phyloP scores from a whole-genome alignment of 2,797 vertebrate species.

The Falco berigora region DNA sequence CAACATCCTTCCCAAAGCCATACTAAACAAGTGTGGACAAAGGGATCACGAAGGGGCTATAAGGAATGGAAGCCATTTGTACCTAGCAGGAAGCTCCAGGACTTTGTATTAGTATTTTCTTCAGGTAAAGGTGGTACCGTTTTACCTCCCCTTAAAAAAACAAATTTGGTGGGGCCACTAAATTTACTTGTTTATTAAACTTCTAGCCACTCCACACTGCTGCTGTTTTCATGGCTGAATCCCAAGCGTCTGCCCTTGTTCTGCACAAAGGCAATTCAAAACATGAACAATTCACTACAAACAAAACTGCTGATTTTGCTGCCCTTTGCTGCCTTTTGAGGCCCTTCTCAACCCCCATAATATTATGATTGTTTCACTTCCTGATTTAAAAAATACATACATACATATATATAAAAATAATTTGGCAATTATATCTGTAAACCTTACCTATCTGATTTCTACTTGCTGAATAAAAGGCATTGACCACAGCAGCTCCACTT shows the following conservation, averaged over 20 bases:
- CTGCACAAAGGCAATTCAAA: background rate
- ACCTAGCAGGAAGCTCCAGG: background rate
- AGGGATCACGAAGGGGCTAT: background rate
- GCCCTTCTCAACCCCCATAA: background rate
- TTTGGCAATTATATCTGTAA: background rate
- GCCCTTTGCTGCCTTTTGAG: background rate
- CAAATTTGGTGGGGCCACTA: background rate
- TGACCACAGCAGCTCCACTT: conserved; percentile 92
- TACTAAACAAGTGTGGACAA: background rate
- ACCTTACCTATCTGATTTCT: conserved; percentile 94
- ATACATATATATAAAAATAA: background rate
- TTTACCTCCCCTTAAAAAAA: background rate
- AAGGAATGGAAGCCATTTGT: background rate
- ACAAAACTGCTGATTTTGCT: background rate
- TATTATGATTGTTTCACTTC: background rate
- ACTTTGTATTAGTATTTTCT: background rate
- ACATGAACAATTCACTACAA: background rate
- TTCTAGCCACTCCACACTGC: background rate
- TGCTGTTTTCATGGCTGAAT: background rate
- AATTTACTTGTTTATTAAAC: background rate
- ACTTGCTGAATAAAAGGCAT: conserved; percentile 92
- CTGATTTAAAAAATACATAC: background rate
- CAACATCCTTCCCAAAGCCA: background rate
- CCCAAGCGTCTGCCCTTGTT: background rate
- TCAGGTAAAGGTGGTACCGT: background rate